Base-by-base conservation (phyloP, 2,797 vertebrate species). In the Crocodylus rhombifer region DNA sequence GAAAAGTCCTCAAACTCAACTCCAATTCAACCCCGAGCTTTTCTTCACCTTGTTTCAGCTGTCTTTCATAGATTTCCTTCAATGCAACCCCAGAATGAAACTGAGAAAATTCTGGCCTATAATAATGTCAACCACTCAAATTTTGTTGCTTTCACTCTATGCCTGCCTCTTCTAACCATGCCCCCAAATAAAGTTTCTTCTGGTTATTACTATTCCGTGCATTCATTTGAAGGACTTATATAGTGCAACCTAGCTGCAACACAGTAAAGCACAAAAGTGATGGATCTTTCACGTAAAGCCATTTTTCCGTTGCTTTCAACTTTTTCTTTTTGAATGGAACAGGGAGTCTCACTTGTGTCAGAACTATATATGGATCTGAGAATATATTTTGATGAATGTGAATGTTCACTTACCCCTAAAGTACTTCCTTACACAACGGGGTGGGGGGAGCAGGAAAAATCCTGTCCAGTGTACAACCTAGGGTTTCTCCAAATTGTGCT, bases 151-250 rank as follows among this genome's bases (percentile, higher is more conserved):
- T 80, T 76, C 3, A 33, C 26, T 73, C 6, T 21, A 71, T 0
- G 17, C 61, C 7, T 5, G n/a, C 14, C n/a, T 82, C 7, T 14
- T 82, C 7, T 14, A 17, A 6, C 76, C 1, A 2, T 0, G 1
- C 42, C n/a, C 75, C 42, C 57, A 76, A 60, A 87, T 28, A 61
- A 84, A 77, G n/a, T 0, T 1, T 55, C 5, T 42, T 30, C 69
- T 51, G 56, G 14, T 58, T 36, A 14, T 11, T 14, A 78, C 14
- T 55, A 26, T 30, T 65, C 55, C 61, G 73, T 61, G 21, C 10
- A 42, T 51, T 36, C 77, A 18, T 63, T 42, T 63, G 14, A 23
- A 42, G 28, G 56, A 16, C 26, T 75, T 90, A 73, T 51, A 75
- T 51, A 75, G 69, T 36, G 26, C 21, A 73, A 73, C 23, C 23